Evolutionary conservation across 2,888 invertebrate genomes (phyloP).

Genomic region (Trachelus tabidus): DNA sequence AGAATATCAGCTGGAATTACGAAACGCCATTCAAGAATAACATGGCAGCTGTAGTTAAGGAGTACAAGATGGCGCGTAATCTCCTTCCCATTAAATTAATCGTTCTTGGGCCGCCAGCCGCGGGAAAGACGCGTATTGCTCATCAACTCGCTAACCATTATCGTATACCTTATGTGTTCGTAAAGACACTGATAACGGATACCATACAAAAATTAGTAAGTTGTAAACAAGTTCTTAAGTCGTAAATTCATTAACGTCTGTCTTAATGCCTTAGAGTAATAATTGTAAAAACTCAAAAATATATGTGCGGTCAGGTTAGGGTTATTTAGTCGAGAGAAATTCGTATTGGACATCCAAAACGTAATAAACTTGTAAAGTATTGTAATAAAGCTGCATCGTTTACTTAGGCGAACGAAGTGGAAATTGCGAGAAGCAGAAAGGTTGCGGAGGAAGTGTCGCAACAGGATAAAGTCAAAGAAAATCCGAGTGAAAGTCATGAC

Average conservation of each 20-base stretch:
- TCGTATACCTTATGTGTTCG: conserved; percentile 70
- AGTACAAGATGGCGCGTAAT: conserved; percentile 67
- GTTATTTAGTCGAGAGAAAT: no score
- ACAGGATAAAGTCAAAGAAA: conserved; percentile 14
- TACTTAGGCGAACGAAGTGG: no score
- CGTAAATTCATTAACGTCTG: no score
- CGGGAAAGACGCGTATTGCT: conserved; percentile 74
- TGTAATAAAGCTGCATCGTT: no score
- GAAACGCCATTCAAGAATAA: conserved; percentile 68
- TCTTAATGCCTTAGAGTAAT: no score
- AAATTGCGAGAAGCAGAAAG: conserved; percentile 22
- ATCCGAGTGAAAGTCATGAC: conserved; percentile 29
- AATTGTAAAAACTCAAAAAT: no score
- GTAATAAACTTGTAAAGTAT: no score
- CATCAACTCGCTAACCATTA: conserved; percentile 71
- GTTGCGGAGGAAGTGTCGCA: conserved; percentile 5
- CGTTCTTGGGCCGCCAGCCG: conserved; percentile 75
- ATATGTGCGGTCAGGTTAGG: no score
- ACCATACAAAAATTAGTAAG: conserved; percentile 71
- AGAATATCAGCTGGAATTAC: conserved; percentile 68
- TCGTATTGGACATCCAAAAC: no score
- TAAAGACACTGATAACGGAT: conserved; percentile 69
- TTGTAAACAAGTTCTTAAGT: background rate
- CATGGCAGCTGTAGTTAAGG: conserved; percentile 64
- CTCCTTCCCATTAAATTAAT: conserved; percentile 72